A percentile compares a stretch with the other conserved stretches of the same genome.
These are phyloP conservation scores for Trinectes maculatus DNA, from an alignment of 2,113 vertebrate species.

Conservation along the genomic window DNA sequence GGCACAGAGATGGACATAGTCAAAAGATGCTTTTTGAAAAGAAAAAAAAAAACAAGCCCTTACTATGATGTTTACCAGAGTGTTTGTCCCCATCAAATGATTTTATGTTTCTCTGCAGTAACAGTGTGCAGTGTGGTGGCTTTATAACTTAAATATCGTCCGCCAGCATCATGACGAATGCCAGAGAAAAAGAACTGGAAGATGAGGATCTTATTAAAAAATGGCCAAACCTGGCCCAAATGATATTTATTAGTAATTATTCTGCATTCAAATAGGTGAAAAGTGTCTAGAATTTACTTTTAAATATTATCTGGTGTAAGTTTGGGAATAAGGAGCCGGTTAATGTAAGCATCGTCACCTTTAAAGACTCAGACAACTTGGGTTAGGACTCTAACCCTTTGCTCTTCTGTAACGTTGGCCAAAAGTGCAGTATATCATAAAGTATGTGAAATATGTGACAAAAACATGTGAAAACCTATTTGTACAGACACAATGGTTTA, in stretches of 20 bases:
- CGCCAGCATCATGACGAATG: conserved; percentile 44
- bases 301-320: conserved; percentile 25
- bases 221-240: conserved; percentile 17
- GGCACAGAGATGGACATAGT: conserved; percentile 9
- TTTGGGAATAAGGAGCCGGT: conserved; percentile 5
- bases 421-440: conserved; percentile 68
- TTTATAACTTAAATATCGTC: conserved; percentile 59
- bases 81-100: conserved; percentile 57
- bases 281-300: background rate
- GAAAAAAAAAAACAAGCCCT: conserved; percentile 32
- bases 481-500: conserved; percentile 72
- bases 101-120: conserved; percentile 60
- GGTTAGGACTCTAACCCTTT: conserved; percentile 25
- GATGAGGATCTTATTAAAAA: background rate
- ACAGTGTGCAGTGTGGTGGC: conserved; percentile 62
- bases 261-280: background rate
- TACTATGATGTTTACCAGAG: conserved; percentile 41
- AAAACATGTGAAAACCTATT: conserved; percentile 56
- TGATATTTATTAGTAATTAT: conserved; percentile 11
- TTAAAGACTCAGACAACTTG: conserved; percentile 52
- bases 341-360: conserved; percentile 25
- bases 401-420: conserved; percentile 48
- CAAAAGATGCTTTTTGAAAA: conserved; percentile 45
- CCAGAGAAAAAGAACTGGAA: conserved; percentile 20
- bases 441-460: conserved; percentile 63